phyloP scores from a whole-genome alignment of 35 echinoderm and acorn worm genomes.

The Patiria miniata region DNA sequence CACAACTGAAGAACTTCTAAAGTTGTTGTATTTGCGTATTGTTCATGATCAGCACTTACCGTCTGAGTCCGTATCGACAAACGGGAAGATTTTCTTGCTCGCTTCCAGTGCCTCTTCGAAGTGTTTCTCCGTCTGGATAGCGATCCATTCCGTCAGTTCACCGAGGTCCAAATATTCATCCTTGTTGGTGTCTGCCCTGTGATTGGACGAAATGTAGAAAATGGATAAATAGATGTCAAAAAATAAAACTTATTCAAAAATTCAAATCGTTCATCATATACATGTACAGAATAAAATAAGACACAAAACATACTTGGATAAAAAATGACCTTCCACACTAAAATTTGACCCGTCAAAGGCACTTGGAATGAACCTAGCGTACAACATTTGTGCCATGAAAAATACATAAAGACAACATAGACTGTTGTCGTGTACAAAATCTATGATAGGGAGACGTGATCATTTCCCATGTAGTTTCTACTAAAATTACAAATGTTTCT shows the following conservation, averaged over 20 bases:
- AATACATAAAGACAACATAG: too few species aligned
- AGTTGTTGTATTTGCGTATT: too few species aligned
- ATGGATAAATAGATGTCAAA: background rate
- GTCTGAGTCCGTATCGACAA: slow-evolving; percentile 77
- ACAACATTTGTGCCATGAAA: too few species aligned
- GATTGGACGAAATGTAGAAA: background rate
- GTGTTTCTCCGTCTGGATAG: slow-evolving; percentile 82
- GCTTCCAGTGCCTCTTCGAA: slow-evolving; percentile 70
- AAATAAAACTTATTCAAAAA: background rate
- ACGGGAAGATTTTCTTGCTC: slow-evolving; percentile 79
- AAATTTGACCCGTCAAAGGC: too few species aligned
- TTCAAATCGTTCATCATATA: background rate
- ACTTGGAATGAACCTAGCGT: too few species aligned
- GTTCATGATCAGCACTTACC: slow-evolving; percentile 26
- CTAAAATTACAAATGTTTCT: too few species aligned
- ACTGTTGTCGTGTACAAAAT: too few species aligned
- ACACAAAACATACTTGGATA: too few species aligned
- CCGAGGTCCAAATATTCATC: slow-evolving; percentile 51
- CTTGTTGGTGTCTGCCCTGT: slow-evolving; percentile 64
- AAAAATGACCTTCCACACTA: too few species aligned
- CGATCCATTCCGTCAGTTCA: slow-evolving; percentile 80
- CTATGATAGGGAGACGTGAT: too few species aligned
- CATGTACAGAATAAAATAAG: background rate
- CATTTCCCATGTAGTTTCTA: too few species aligned
- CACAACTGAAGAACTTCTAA: too few species aligned